Evolutionary conservation across 23 tunicate species (phyloP).

Genomic region (Styela plicata): DNA sequence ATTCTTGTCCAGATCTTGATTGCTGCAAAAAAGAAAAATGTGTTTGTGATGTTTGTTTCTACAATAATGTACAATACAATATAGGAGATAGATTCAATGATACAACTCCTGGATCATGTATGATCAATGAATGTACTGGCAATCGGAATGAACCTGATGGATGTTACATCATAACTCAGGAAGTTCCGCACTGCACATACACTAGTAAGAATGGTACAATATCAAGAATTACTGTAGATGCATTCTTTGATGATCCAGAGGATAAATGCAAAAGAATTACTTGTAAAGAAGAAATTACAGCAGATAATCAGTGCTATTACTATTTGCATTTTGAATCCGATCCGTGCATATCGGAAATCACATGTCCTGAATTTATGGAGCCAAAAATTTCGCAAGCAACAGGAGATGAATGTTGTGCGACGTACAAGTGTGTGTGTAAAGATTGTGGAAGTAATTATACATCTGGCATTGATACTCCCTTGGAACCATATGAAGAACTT

Average conservation of each 20-base stretch:
- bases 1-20: slow-evolving; percentile 20
- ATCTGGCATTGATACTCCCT: background rate
- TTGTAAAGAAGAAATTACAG: background rate
- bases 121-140: slow-evolving; percentile 11
- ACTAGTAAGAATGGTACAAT: slow-evolving; percentile 4
- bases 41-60: slow-evolving; percentile 35
- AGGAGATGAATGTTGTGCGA: slow-evolving; percentile 35
- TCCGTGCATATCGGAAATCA: slow-evolving; percentile 8
- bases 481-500: background rate
- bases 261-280: background rate
- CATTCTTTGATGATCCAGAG: slow-evolving; percentile 12
- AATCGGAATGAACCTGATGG: slow-evolving; percentile 25
- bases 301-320: background rate
- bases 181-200: background rate
- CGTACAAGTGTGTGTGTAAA: slow-evolving; percentile 35
- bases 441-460: slow-evolving; percentile 26
- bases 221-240: slow-evolving; percentile 17
- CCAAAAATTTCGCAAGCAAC: background rate
- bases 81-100: slow-evolving; percentile 30
- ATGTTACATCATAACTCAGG: slow-evolving; percentile 10
- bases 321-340: background rate
- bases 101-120: background rate
- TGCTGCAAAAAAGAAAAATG: slow-evolving; percentile 40
- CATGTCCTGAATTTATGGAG: slow-evolving; percentile 27
- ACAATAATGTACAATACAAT: slow-evolving; percentile 9